phyloP scores from a whole-genome alignment of 2,888 invertebrate species.

The Parnassius apollo region DNA sequence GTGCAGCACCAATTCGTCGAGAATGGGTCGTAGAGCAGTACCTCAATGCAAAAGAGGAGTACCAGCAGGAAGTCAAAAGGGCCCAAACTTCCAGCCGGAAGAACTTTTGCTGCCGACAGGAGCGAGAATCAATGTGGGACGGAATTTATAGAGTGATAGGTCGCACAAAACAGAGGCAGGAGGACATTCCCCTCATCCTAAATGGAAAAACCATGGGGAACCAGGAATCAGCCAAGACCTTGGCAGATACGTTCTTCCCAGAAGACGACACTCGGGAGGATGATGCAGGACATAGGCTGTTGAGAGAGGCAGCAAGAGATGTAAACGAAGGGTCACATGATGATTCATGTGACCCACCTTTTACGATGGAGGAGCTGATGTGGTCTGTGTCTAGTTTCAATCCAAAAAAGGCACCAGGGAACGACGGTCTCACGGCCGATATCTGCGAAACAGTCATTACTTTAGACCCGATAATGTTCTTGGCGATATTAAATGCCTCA shows the following conservation, averaged over 20 bases:
- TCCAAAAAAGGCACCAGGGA: too few relatives aligned
- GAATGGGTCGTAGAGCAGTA: slow-evolving; percentile 23
- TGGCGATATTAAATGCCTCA: too few relatives aligned
- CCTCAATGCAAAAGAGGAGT: slow-evolving; percentile 9
- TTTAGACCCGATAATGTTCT: too few relatives aligned
- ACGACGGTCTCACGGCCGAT: too few relatives aligned
- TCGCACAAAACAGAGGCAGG: too few relatives aligned
- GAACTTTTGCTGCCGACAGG: slow-evolving; percentile 30
- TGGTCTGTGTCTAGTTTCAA: too few relatives aligned
- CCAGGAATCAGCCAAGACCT: too few relatives aligned
- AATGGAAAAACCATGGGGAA: too few relatives aligned
- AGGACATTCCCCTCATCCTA: too few relatives aligned
- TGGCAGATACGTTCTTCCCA: too few relatives aligned
- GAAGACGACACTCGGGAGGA: background rate
- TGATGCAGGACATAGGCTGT: background rate
- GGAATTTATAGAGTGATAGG: slow-evolving; percentile 29
- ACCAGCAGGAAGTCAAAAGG: slow-evolving; percentile 6
- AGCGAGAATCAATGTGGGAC: slow-evolving; percentile 30
- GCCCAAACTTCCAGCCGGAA: slow-evolving; percentile 31
- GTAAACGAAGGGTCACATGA: background rate
- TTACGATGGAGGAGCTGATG: slow-evolving; percentile 2
- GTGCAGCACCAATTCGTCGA: slow-evolving; percentile 10
- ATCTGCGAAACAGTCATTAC: too few relatives aligned
- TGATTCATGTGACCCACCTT: slow-evolving; percentile 13
- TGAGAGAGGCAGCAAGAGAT: background rate